Evolutionary conservation across 2,888 invertebrate species (phyloP).

Genomic region (Pseudococcus longispinus): DNA sequence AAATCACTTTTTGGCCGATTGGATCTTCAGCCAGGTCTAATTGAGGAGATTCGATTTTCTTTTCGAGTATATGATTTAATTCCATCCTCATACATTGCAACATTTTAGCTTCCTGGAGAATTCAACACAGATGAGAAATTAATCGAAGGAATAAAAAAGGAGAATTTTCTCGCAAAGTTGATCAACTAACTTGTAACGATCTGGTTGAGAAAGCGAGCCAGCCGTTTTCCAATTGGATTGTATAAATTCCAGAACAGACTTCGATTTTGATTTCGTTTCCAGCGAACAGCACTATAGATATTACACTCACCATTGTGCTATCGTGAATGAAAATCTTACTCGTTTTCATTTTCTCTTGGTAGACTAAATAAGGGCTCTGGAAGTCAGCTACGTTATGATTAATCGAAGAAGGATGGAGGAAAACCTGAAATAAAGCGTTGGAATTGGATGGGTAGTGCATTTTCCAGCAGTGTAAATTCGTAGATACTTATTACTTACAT

Average conservation of each 20-base stretch:
- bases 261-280: constrained; percentile 78
- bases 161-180: background rate
- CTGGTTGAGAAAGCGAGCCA: constrained; percentile 84
- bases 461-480: background rate
- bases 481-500: constrained; percentile 64
- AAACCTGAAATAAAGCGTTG: constrained; percentile 62
- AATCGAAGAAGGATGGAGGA: constrained; percentile 79
- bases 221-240: constrained; percentile 77
- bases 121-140: background rate
- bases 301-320: constrained; percentile 79
- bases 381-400: constrained; percentile 73
- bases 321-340: constrained; percentile 80
- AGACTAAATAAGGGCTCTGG: constrained; percentile 78
- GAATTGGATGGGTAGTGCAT: background rate
- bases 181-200: constrained; percentile 70
- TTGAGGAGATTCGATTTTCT: constrained; percentile 83
- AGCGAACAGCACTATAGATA: constrained; percentile 73
- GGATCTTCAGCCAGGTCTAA: constrained; percentile 76
- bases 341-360: constrained; percentile 84
- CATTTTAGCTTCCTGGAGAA: constrained; percentile 77
- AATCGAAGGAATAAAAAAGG: background rate
- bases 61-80: constrained; percentile 77
- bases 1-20: constrained; percentile 77
- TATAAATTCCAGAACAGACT: constrained; percentile 75
- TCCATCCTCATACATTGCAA: constrained; percentile 79